phyloP scores from a whole-genome alignment of 2,113 vertebrate species.

The Microtus oregoni region DNA sequence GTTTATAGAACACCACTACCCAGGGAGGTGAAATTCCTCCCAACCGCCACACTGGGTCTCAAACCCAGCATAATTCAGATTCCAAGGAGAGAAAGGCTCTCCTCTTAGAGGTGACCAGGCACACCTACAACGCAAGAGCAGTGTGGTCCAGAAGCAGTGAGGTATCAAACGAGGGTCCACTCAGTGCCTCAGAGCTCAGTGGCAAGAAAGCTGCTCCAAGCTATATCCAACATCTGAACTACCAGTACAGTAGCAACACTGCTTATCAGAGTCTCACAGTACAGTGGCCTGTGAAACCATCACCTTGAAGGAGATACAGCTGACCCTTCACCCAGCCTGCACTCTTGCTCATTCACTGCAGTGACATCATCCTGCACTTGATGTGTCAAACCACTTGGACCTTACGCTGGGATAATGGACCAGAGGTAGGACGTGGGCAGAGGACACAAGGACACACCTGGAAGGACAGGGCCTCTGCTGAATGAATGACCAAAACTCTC shows the following conservation, averaged over 20 bases:
- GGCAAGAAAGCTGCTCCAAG: background rate
- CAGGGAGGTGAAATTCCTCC: background rate
- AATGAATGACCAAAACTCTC: background rate
- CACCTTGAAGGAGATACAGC: background rate
- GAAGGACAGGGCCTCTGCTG: background rate
- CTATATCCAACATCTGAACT: background rate
- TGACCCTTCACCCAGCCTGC: background rate
- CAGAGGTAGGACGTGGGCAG: slow-evolving; percentile 43
- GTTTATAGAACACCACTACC: background rate
- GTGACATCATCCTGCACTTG: background rate
- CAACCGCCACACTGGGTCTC: background rate
- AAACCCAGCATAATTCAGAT: slow-evolving; percentile 43
- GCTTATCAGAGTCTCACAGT: background rate
- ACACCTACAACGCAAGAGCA: background rate
- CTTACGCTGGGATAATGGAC: background rate
- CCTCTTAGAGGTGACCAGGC: background rate
- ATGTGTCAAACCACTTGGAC: background rate
- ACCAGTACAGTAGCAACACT: background rate
- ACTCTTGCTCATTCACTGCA: background rate
- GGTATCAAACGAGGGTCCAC: background rate
- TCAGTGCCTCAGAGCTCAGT: background rate
- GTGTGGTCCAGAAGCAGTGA: background rate
- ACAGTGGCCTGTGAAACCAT: background rate
- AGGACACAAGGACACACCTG: slow-evolving; percentile 1
- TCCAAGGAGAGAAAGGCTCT: background rate